Evolutionary conservation across 1,140 invertebrate genomes (phyloP), one percentile per base, ranked within the genome.

Genomic region (Elysia chlorotica): DNA sequence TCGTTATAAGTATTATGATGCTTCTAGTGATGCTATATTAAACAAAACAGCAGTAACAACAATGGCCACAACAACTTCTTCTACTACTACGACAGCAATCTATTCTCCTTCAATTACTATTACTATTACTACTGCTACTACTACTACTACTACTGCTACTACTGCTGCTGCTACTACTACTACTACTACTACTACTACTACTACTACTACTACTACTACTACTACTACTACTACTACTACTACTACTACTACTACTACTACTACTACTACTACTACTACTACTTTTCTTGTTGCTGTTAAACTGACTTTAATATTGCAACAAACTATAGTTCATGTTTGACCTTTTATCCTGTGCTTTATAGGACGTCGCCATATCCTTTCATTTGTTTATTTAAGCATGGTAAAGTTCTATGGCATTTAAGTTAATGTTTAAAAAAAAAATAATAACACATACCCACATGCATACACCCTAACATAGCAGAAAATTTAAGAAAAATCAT

Each of bases 181-280:
- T 61, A 61, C 14, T 61, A 61, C 14, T 61, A 61, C 57, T 61
- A 61, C 57, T 61, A 61, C 57, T 61, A 61, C 14, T 61, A 61
- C 57, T 61, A 61, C 57, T 61, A 61, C 57, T 61, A 61, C 57
- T 61, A 61, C 57, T 61, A 61, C 57, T 61, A 61, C 57, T 61
- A 61, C 57, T 61, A 25, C 57, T 61, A 30, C 57, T 61, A 61
- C 57, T 61, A 61, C 57, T 61, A 61, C 57, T 61, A 61, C 57
- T 61, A 61, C 57, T 61, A 61, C 57, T 61, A 30, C 57, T 61
- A 61, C 57, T 61, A 61, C 57, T 61, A 61, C 57, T 61, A 61
- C 57, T 61, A 61, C 57, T 61, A 61, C 57, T 61, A 61, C 57
- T 61, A 61, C 57, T 61, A 61, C 57, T 61, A 25, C 57, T 61